Evolutionary conservation across 1,140 invertebrate genomes (phyloP), one percentile per base, ranked within the genome.

Genomic region (Steinernema khuongi): DNA sequence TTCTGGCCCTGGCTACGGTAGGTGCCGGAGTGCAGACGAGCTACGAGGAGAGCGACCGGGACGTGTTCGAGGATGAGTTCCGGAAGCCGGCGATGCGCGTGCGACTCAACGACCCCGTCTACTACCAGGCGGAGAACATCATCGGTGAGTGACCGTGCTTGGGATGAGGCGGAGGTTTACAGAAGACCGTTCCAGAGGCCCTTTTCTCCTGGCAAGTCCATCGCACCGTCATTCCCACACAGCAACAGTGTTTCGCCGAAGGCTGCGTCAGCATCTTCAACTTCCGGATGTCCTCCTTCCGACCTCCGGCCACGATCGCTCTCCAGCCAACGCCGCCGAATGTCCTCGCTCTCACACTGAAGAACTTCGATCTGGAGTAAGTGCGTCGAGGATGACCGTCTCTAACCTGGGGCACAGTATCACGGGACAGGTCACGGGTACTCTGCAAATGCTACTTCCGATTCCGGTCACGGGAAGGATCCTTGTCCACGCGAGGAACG

Each of bases 231-330:
- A 60, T 60, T 22, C 36, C 50, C 50, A 60, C 50, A 22, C 50
- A 60, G 1, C 74, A 71, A 31, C 76, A 77, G 70, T 77, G 76
- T 70, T 77, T 77, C 70, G 22, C 30, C n/a, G 76, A 77, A 67
- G 76, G 76, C 76, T 77, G 76, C 68, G 76, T 77, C 31, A 70
- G 73, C 30, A 72, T 78, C 22, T 71, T 75, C 70, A 69, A 67
- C 66, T 76, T 77, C 22, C 66, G 66, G 70, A 77, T 77, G 31
- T 50, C 76, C 17, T 77, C 74, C 29, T 77, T 77, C 44, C 76
- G 76, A 19, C 76, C 74, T 43, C 76, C 76, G 19, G 32, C 66
- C 32, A 68, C 71, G 26, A 71, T 77, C 31, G 41, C 68, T 22
- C 75, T 77, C 67, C 72, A 60, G 60, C 74, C 76, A 32, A 43